These are phyloP conservation scores for Fundulus diaphanus DNA, from an alignment of 2,797 vertebrate species.

Conservation along the genomic window DNA sequence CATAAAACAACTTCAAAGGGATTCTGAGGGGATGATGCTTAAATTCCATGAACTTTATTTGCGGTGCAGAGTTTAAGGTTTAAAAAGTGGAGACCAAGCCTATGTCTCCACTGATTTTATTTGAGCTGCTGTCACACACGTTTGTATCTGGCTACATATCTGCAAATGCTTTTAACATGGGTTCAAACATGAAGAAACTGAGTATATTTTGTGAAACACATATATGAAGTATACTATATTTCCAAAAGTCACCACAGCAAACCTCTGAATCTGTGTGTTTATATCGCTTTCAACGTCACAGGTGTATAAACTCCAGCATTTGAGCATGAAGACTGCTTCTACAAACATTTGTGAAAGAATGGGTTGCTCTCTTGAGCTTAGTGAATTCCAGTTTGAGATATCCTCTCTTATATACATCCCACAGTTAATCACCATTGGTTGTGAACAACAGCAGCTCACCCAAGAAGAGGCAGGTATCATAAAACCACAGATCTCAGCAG, in stretches of 20 bases:
- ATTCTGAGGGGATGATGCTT: not conserved
- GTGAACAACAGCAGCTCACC: too few relatives aligned
- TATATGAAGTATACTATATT: not conserved
- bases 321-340: too few relatives aligned
- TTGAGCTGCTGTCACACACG: not conserved
- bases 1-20: not conserved
- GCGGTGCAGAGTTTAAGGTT: not conserved
- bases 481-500: too few relatives aligned
- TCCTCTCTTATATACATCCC: too few relatives aligned
- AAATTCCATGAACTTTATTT: not conserved
- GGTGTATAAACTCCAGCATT: too few relatives aligned
- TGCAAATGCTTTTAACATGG: not conserved
- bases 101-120: not conserved
- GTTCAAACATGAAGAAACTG: not conserved
- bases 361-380: too few relatives aligned
- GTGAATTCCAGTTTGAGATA: too few relatives aligned
- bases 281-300: not conserved
- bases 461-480: too few relatives aligned
- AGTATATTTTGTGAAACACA: not conserved
- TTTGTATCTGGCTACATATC: not conserved
- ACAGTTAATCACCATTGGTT: too few relatives aligned
- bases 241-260: not conserved
- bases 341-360: too few relatives aligned
- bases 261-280: not conserved
- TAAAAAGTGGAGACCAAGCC: not conserved